phyloP scores from a whole-genome alignment of 2,113 vertebrate genomes.

The Vicugna pacos region DNA sequence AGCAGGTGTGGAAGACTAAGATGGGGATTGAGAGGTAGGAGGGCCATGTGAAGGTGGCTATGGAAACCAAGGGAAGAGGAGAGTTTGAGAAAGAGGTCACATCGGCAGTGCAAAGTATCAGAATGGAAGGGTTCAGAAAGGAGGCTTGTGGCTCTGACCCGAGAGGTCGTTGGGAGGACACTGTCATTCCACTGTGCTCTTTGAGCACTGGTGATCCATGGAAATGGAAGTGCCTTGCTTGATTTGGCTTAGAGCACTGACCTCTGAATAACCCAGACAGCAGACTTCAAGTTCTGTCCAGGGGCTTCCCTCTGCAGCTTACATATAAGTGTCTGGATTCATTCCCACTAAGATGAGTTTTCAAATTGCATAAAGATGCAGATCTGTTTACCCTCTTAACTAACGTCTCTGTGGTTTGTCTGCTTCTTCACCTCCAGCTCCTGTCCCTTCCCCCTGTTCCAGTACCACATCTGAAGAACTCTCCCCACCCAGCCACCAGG shows the following conservation, averaged over 20 bases:
- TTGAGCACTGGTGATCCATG: neutral
- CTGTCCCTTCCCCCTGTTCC: slow-evolving; percentile 58
- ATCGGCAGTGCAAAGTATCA: neutral
- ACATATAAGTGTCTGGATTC: neutral
- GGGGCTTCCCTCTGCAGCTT: neutral
- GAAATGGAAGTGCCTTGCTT: neutral
- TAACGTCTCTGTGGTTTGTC: neutral
- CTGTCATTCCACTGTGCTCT: neutral
- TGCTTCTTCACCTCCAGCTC: neutral
- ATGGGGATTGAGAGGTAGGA: neutral
- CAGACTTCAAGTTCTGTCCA: neutral
- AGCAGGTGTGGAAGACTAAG: neutral
- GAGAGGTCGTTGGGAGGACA: neutral
- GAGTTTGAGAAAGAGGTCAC: neutral
- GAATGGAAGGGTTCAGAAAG: neutral
- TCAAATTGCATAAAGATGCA: neutral
- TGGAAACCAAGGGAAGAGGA: neutral
- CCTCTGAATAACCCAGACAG: neutral
- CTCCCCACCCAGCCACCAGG: slow-evolving; percentile 83
- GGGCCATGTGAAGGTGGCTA: neutral
- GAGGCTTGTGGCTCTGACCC: neutral
- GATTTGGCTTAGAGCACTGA: neutral
- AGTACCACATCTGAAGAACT: slow-evolving; percentile 85
- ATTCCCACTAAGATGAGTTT: neutral
- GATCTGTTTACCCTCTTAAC: neutral